These are phyloP conservation scores for Pinctada fucata DNA, from an alignment of 2,888 invertebrate genomes.

Conservation along the genomic window DNA sequence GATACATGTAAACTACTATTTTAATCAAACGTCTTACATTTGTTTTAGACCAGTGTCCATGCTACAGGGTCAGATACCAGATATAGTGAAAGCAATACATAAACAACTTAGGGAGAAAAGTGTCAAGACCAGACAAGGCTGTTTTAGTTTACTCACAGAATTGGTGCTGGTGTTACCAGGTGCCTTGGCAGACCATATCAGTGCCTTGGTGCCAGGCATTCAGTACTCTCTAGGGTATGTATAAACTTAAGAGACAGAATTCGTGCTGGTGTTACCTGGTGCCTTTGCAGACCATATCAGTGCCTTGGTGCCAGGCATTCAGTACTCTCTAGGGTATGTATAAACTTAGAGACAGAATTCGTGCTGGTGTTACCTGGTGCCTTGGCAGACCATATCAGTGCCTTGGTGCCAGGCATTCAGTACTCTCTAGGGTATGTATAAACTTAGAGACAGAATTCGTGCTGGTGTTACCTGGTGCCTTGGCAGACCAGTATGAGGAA, in stretches of 20 bases:
- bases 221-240: slow-evolving; percentile 84
- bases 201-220: slow-evolving; percentile 91
- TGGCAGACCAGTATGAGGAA: slow-evolving; percentile 89
- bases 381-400: slow-evolving; percentile 88
- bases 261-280: slow-evolving; percentile 92
- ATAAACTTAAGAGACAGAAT: slow-evolving; percentile 81
- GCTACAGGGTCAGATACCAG: slow-evolving; percentile 82
- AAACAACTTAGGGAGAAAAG: slow-evolving; percentile 84
- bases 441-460: slow-evolving; percentile 90
- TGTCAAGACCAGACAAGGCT: slow-evolving; percentile 86
- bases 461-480: slow-evolving; percentile 90
- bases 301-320: slow-evolving; percentile 91
- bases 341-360: slow-evolving; percentile 92
- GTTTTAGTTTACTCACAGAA: slow-evolving; percentile 93
- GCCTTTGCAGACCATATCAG: slow-evolving; percentile 91
- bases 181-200: slow-evolving; percentile 89
- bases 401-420: slow-evolving; percentile 91
- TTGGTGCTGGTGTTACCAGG: slow-evolving; percentile 92
- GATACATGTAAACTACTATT: too few relatives aligned
- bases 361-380: slow-evolving; percentile 93
- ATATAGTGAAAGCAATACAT: slow-evolving; percentile 92
- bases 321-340: slow-evolving; percentile 88
- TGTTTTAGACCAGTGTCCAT: slow-evolving; percentile 73
- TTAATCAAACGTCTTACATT: not conserved
- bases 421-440: slow-evolving; percentile 83